Conservation (phyloP, 2,888 invertebrate genomes). For the Callosobruchus maculatus region DNA sequence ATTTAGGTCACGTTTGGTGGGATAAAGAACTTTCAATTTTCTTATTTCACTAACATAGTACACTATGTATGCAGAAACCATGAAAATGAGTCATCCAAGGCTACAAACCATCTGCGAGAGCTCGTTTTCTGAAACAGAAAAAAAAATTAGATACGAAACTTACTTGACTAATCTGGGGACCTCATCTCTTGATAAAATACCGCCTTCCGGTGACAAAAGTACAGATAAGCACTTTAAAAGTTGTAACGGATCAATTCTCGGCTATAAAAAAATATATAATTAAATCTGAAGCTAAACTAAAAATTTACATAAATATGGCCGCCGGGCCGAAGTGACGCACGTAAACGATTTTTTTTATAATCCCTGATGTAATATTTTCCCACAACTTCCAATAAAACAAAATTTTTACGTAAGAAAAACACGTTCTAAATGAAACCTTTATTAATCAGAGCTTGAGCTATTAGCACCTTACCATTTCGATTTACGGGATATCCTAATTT, state of each 20-base stretch:
- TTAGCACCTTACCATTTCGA: slow-evolving; percentile 22
- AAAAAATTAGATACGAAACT: slow-evolving; percentile 40
- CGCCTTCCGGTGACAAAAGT: slow-evolving; percentile 77
- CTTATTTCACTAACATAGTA: not conserved
- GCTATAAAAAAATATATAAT: slow-evolving; percentile 57
- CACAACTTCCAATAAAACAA: not conserved
- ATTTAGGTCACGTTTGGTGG: too few species aligned
- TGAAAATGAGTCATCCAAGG: not conserved
- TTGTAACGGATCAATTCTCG: slow-evolving; percentile 87
- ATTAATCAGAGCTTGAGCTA: slow-evolving; percentile 8
- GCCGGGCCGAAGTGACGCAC: not conserved
- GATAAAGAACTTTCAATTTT: too few species aligned
- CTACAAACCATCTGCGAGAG: not conserved
- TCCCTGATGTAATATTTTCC: not conserved
- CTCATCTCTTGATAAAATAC: slow-evolving; percentile 83
- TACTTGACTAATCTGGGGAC: slow-evolving; percentile 84
- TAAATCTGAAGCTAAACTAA: not conserved
- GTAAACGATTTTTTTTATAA: not conserved
- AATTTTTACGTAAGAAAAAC: slow-evolving; percentile 10
- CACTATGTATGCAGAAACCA: not conserved
- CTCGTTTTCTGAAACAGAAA: slow-evolving; percentile 1
- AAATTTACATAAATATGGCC: not conserved
- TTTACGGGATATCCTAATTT: slow-evolving; percentile 10
- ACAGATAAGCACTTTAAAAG: slow-evolving; percentile 85
- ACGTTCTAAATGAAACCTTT: slow-evolving; percentile 10